Evolutionary conservation across 2,888 invertebrate species (phyloP).

Genomic region (Electrophaes corylata): DNA sequence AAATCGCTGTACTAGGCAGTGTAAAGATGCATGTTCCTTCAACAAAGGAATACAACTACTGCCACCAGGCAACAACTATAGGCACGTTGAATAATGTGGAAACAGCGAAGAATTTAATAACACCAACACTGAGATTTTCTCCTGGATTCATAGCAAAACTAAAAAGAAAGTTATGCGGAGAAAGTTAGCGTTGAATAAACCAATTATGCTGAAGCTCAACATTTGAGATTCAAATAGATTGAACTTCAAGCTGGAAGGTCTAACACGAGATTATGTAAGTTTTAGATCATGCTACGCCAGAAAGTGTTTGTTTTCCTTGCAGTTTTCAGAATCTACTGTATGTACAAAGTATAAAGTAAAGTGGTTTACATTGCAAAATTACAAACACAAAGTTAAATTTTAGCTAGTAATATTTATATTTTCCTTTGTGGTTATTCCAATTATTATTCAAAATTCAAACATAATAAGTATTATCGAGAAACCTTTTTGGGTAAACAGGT

Average conservation of each 20-base stretch:
- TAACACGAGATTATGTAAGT: slow-evolving; percentile 26
- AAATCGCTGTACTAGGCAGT: background rate
- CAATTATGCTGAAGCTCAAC: slow-evolving; percentile 26
- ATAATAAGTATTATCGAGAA: too few species aligned
- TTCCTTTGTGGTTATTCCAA: too few species aligned
- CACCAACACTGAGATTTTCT: slow-evolving; percentile 31
- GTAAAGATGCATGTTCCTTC: background rate
- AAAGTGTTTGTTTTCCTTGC: slow-evolving; percentile 9
- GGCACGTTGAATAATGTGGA: background rate
- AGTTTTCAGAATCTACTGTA: background rate
- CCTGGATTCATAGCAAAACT: slow-evolving; percentile 27
- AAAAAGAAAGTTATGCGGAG: slow-evolving; percentile 30
- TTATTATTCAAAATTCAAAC: too few species aligned
- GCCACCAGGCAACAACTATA: too few species aligned
- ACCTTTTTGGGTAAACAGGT: too few species aligned
- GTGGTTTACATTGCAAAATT: too few species aligned
- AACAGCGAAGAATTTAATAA: slow-evolving; percentile 52
- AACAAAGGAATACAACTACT: background rate
- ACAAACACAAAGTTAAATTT: too few species aligned
- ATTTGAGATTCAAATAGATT: slow-evolving; percentile 28
- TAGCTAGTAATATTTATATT: too few species aligned
- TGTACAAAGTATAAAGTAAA: too few species aligned
- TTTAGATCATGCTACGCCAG: slow-evolving; percentile 11
- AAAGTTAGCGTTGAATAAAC: slow-evolving; percentile 34
- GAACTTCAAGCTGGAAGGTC: slow-evolving; percentile 23